Evolutionary conservation across 2,113 vertebrate species (phyloP).

Genomic region (Callopanchax toddi): DNA sequence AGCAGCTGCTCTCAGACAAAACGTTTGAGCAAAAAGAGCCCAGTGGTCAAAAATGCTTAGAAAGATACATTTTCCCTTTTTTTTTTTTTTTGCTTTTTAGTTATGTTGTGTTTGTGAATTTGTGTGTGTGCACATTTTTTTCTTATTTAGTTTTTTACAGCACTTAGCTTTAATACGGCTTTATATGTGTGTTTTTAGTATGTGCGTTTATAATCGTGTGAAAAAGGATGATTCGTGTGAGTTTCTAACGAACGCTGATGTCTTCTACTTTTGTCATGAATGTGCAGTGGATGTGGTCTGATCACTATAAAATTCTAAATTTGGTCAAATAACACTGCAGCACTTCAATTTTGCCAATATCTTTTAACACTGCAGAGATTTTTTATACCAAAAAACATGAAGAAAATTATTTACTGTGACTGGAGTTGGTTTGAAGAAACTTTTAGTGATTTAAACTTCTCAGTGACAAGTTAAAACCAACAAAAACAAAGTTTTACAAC

Average conservation of each 20-base stretch:
- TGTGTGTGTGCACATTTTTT: conserved; percentile 35
- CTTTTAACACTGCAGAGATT: background rate
- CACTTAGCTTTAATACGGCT: conserved; percentile 60
- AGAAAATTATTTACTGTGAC: background rate
- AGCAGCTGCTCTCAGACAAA: conserved; percentile 78
- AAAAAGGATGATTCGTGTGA: background rate
- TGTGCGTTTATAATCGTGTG: conserved; percentile 13
- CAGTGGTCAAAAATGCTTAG: conserved; percentile 83
- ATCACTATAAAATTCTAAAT: too few relatives aligned
- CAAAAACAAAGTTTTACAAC: background rate
- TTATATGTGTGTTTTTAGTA: conserved; percentile 41
- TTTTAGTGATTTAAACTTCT: background rate
- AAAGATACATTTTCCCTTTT: conserved; percentile 60
- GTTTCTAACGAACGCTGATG: background rate
- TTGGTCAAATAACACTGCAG: background rate
- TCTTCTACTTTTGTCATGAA: conserved; percentile 13
- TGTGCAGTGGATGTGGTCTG: background rate
- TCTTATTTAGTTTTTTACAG: background rate
- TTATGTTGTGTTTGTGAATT: background rate
- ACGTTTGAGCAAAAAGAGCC: conserved; percentile 77
- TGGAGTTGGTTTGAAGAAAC: background rate
- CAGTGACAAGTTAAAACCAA: background rate
- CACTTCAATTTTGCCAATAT: background rate
- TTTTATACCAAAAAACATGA: background rate
- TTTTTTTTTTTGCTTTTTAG: conserved; percentile 40